Evolutionary conservation across 2,797 vertebrate species (phyloP).

Genomic region (Malacoctenus gilli): DNA sequence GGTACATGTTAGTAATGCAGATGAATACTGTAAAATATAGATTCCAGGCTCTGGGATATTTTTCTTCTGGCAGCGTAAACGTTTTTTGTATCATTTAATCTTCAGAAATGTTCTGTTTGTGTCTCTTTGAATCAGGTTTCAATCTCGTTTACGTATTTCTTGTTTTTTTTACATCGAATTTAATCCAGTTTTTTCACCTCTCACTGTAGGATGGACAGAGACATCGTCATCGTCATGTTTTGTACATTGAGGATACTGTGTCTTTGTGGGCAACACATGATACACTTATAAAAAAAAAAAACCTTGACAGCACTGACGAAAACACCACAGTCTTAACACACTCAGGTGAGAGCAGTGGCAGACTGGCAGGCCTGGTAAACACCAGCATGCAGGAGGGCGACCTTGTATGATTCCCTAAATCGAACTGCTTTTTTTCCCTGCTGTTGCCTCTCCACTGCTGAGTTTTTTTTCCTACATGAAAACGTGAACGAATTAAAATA

Average conservation of each 20-base stretch:
- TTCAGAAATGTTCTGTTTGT: no score
- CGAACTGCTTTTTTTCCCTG: neutral
- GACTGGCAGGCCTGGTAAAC: neutral
- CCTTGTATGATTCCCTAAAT: conserved; percentile 10
- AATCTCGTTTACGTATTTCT: no score
- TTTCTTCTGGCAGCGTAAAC: no score
- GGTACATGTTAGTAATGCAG: no score
- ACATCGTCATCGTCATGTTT: neutral
- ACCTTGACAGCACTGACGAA: neutral
- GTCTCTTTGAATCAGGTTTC: no score
- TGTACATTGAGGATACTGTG: neutral
- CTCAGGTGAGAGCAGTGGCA: neutral
- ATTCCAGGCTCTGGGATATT: no score
- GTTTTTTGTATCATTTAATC: no score
- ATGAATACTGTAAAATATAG: no score
- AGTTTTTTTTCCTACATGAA: conserved; percentile 4
- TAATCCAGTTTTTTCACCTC: neutral
- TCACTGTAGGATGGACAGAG: neutral
- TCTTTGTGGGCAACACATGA: neutral
- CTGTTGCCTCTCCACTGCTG: conserved; percentile 10
- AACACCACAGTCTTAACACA: neutral
- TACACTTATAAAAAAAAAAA: neutral
- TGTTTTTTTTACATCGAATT: no score
- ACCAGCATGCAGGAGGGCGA: neutral
- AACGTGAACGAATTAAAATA: neutral